These are phyloP conservation scores for Hymenopus coronatus DNA, from an alignment of 2,888 invertebrate species.

Conservation along the genomic window DNA sequence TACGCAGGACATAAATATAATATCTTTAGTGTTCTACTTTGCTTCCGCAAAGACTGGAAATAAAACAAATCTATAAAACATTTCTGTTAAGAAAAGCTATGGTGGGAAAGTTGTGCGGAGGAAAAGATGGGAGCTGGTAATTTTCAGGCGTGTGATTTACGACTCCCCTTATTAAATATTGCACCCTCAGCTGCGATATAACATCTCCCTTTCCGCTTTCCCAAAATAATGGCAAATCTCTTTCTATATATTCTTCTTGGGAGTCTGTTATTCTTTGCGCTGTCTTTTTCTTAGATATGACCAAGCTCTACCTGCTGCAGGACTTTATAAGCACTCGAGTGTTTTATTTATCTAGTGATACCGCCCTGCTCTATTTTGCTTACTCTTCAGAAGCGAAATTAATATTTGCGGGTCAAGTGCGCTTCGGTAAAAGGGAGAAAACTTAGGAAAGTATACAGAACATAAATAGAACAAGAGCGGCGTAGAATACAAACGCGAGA, in stretches of 20 bases:
- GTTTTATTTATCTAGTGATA: background rate
- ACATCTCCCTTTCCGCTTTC: background rate
- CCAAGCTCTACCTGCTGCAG: background rate
- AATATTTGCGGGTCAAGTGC: background rate
- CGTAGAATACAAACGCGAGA: too few species aligned
- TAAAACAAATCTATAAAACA: background rate
- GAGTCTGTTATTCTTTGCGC: background rate
- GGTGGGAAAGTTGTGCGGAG: background rate
- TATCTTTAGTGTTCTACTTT: background rate
- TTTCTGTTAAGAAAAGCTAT: background rate
- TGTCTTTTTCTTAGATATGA: background rate
- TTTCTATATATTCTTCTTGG: background rate
- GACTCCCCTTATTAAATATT: background rate
- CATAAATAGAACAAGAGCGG: too few species aligned
- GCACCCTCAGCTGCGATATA: background rate
- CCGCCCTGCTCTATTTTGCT: background rate
- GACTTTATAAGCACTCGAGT: background rate
- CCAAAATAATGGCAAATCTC: background rate
- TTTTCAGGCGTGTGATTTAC: slow-evolving; percentile 3
- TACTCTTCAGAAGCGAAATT: background rate
- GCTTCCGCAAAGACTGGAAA: background rate
- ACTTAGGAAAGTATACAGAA: too few species aligned
- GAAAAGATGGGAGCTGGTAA: background rate
- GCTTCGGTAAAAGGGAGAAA: too few species aligned
- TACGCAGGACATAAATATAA: background rate